Conservation (phyloP, 2,113 vertebrate genomes). For the Rhizomys pruinosus region DNA sequence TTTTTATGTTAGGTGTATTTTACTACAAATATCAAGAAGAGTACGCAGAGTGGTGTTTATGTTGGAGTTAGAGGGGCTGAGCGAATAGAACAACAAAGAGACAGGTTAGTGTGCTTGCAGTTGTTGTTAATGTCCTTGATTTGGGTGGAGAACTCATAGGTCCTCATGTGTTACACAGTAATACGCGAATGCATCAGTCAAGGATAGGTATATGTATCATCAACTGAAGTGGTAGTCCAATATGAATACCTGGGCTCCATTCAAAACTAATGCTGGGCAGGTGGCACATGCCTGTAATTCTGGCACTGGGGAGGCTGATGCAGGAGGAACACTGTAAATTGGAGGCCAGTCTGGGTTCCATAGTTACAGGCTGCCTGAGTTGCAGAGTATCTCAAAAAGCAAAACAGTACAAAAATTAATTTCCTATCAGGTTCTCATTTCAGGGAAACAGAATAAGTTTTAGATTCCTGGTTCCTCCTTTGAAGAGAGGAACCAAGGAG, state of each 20-base stretch:
- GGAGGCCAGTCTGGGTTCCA: neutral
- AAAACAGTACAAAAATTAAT: neutral
- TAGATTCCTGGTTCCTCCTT: conserved; percentile 19
- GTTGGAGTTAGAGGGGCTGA: conserved; percentile 22
- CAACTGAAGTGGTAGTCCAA: neutral
- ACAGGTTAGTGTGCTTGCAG: conserved; percentile 5
- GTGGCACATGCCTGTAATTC: neutral
- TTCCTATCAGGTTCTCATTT: conserved; percentile 12
- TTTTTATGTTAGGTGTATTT: neutral
- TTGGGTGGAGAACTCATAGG: neutral
- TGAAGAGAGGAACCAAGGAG: conserved; percentile 27
- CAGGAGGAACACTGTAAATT: neutral
- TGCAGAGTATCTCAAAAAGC: neutral
- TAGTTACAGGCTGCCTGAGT: too few species aligned
- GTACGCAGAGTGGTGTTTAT: neutral
- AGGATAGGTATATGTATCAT: neutral
- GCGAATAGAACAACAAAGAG: neutral
- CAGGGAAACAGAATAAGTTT: neutral
- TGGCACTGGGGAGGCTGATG: neutral
- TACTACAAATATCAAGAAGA: neutral
- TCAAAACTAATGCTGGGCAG: neutral
- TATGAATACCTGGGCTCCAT: neutral
- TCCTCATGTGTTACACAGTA: neutral
- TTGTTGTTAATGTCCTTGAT: conserved; percentile 32
- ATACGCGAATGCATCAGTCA: neutral